Evolutionary conservation across 2,113 vertebrate genomes (phyloP), one percentile per base, ranked within the genome.

Genomic region (Alethe castanea): DNA sequence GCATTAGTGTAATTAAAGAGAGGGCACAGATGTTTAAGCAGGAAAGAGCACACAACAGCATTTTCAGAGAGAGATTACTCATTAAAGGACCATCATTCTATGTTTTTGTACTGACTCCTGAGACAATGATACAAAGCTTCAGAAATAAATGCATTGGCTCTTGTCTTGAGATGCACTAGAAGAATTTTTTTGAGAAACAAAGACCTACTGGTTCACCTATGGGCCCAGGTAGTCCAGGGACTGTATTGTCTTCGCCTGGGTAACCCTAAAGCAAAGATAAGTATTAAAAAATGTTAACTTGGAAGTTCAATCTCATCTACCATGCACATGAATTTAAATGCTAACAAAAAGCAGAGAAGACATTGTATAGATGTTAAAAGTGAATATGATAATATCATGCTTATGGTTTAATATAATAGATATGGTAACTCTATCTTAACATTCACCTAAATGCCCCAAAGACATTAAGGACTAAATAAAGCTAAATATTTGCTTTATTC

Each of bases 141-240:
- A 84, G 76, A 73, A 93, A 86, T 7, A 71, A 42, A 25, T 67
- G 45, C 28, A 86, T 15, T 94, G 20, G 6, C 40, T 95, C 72
- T 89, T 77, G 36, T 88, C 70, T 94, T 92, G 45, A 94, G 60
- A 89, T 67, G 42, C 45, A 90, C 50, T 50, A 95, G 93, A 77
- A 90, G 85, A 98, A 97, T 93, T 96, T 95, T 95, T 93, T 96
- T 83, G 93, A 96, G 97, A 98, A 99, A 98, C 98, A 99, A 99
- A 99, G 98, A 99, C 99, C 99, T 99, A 99, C 99, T 99, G 99
- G 99, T 99, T 99, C 99, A 99, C 99, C 99, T 99, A 98, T 99
- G 98, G 99, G 98, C 98, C 99, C 99, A 94, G 98, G 98, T 61
- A 96, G 98, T 99, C 99, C 99, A 72, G 98, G 97, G 64, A 97